Percentiles rank a stretch among this genome's conserved stretches.
phyloP scores from a whole-genome alignment of 37 sponge, comb jelly and placozoan genomes.

The Aplysina aerophoba region DNA sequence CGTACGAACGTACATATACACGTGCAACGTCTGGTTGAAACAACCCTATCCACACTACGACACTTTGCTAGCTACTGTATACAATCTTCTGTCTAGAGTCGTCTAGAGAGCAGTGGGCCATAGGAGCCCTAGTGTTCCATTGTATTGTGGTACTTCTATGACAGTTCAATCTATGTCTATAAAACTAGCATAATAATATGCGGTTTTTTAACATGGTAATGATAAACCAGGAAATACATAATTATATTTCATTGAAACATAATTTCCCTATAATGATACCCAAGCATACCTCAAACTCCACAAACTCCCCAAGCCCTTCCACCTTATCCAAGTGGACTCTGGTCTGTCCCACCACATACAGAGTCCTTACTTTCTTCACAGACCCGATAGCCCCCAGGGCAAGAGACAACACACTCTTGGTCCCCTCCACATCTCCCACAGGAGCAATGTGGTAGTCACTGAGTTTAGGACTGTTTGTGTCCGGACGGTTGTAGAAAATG shows the following conservation, averaged over 20 bases:
- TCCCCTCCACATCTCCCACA: conserved; percentile 20
- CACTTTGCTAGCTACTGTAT: background rate
- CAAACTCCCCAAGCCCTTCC: conserved; percentile 69
- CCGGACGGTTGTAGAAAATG: conserved; percentile 66
- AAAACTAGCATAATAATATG: too few relatives aligned
- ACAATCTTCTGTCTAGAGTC: too few relatives aligned
- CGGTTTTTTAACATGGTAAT: too few relatives aligned
- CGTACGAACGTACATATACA: too few relatives aligned
- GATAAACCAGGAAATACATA: too few relatives aligned
- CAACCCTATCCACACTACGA: background rate
- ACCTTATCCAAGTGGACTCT: conserved; percentile 78
- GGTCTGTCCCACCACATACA: conserved; percentile 81
- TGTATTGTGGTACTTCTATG: too few relatives aligned
- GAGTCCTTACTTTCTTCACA: conserved; percentile 66
- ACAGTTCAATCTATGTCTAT: too few relatives aligned
- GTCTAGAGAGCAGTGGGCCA: too few relatives aligned
- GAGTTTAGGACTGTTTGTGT: conserved; percentile 71
- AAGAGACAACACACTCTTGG: conserved; percentile 45
- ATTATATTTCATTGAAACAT: too few relatives aligned
- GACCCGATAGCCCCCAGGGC: conserved; percentile 61
- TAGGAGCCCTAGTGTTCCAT: too few relatives aligned
- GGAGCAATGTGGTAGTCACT: conserved; percentile 41
- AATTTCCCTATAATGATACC: too few relatives aligned
- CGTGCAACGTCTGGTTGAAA: too few relatives aligned
- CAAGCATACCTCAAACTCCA: conserved; percentile 79